These are phyloP conservation scores for zebrafish (Danio rerio) DNA, from an alignment of 2,113 vertebrate species.

Conservation along the genomic window GRCz12tu NC_133177.1:28167501-28168000, in stretches of 20 bases:
- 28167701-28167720: conserved; percentile 40
- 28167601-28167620: too few species aligned
- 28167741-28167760: conserved; percentile 23
- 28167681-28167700: neutral
- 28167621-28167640: too few species aligned
- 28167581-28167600: too few species aligned
- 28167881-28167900: neutral
- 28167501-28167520: too few species aligned
- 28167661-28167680: neutral
- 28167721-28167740: conserved; percentile 15
- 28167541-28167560: too few species aligned
- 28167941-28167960: conserved; percentile 1
- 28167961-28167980: neutral
- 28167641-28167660: neutral
- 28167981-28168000: neutral
- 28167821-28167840: conserved; percentile 50
- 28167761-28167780: conserved; percentile 22
- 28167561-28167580: too few species aligned
- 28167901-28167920: conserved; percentile 4
- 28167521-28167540: too few species aligned
- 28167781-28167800: conserved; percentile 14
- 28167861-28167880: conserved; percentile 45
- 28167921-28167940: neutral
- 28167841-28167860: conserved; percentile 29
- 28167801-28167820: conserved; percentile 59